phyloP scores from a whole-genome alignment of 2,113 vertebrate species.

The Austrofundulus limnaeus region DNA sequence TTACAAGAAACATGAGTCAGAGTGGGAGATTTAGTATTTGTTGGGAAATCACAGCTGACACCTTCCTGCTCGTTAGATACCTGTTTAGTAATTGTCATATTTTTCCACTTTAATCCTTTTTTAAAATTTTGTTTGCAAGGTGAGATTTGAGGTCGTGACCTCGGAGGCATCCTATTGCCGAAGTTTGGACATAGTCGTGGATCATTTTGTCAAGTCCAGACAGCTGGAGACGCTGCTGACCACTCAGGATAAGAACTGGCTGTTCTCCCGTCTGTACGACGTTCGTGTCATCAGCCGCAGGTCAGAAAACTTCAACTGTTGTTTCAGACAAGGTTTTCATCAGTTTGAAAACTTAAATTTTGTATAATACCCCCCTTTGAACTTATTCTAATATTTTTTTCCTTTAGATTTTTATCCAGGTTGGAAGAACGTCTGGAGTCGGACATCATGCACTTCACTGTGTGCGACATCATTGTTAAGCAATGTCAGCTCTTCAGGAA shows the following conservation, averaged over 20 bases:
- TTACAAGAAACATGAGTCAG: background rate
- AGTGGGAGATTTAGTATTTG: background rate
- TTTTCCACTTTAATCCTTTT: conserved; percentile 4
- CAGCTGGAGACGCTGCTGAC: conserved; percentile 82
- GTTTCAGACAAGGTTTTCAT: background rate
- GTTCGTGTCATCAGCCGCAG: conserved; percentile 89
- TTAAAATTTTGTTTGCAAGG: conserved; percentile 72
- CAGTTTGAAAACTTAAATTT: no score
- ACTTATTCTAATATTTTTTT: background rate
- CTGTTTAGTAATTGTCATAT: background rate
- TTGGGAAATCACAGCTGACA: conserved; percentile 44
- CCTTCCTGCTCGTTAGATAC: background rate
- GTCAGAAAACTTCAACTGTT: conserved; percentile 66
- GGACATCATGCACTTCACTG: conserved; percentile 86
- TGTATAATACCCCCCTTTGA: no score
- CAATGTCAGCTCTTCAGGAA: conserved; percentile 85
- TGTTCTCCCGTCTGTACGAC: conserved; percentile 91
- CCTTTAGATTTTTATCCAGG: conserved; percentile 88
- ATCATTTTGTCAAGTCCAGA: conserved; percentile 87
- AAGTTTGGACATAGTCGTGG: conserved; percentile 91
- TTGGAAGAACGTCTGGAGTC: conserved; percentile 91
- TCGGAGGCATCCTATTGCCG: conserved; percentile 94
- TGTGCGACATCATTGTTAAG: conserved; percentile 90
- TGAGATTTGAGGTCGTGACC: conserved; percentile 93
- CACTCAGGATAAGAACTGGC: conserved; percentile 92